A percentile compares a stretch with the other conserved stretches of the same genome.
Evolutionary conservation across 1,140 invertebrate genomes (phyloP).

Genomic region (Rhagoletis zephyria): DNA sequence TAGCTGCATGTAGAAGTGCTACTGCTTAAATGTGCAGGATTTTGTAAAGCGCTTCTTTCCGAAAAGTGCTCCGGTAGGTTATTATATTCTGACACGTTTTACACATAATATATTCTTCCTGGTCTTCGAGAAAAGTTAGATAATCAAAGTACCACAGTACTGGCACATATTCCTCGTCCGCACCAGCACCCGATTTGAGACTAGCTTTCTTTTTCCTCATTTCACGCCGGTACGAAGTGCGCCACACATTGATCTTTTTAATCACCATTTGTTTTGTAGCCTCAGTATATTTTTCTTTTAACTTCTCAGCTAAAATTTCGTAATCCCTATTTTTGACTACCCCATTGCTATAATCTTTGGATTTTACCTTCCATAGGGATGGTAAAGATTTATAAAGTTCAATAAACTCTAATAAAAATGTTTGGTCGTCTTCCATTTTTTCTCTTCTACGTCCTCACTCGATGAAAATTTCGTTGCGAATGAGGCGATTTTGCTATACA

Average conservation of each 20-base stretch:
- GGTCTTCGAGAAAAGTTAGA: background rate
- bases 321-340: background rate
- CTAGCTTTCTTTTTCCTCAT: background rate
- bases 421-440: background rate
- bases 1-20: no score
- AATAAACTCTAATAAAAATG: conserved; percentile 18
- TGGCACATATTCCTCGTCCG: background rate
- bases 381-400: conserved; percentile 17
- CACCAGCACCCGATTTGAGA: background rate
- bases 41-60: no score
- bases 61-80: no score
- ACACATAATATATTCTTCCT: background rate
- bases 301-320: background rate
- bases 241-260: background rate
- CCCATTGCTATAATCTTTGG: conserved; percentile 1
- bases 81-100: no score
- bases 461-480: no score
- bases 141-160: background rate
- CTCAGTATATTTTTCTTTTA: conserved; percentile 22
- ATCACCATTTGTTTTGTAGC: background rate
- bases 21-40: no score
- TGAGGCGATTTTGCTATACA: no score
- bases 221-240: background rate
- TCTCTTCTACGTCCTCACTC: no score
- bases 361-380: conserved; percentile 4